Percentiles rank a stretch among this genome's conserved stretches.
These are phyloP conservation scores for Phrynocephalus guinanensis DNA, from an alignment of 2,797 vertebrate species.

Conservation along the genomic window DNA sequence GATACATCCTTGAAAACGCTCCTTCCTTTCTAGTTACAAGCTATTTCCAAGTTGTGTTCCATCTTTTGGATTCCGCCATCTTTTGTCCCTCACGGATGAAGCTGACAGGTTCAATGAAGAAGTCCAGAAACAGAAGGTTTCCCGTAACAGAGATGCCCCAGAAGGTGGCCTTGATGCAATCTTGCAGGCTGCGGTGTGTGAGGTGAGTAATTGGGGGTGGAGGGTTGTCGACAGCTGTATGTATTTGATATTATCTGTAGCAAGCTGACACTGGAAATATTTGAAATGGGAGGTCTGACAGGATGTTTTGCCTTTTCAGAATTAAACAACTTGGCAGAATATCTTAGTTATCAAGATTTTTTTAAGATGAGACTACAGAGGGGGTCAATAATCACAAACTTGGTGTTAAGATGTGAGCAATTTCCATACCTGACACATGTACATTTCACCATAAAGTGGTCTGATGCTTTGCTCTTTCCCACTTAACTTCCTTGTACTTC, in stretches of 20 bases:
- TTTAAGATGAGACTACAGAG: background rate
- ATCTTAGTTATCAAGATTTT: background rate
- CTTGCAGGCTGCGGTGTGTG: slow-evolving; percentile 94
- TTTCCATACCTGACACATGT: background rate
- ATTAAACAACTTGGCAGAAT: slow-evolving; percentile 14
- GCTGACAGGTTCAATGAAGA: slow-evolving; percentile 95
- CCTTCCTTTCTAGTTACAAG: slow-evolving; percentile 86
- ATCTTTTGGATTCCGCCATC: slow-evolving; percentile 95
- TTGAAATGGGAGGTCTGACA: background rate
- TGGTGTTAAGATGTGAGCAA: background rate
- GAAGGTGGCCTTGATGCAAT: slow-evolving; percentile 97
- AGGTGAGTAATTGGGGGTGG: slow-evolving; percentile 79
- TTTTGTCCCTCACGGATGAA: slow-evolving; percentile 93
- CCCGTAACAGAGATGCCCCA: slow-evolving; percentile 94
- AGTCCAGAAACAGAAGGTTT: slow-evolving; percentile 95
- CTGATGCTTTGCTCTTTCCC: background rate
- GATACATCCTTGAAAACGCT: background rate
- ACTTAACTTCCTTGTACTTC: background rate
- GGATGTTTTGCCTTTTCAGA: background rate
- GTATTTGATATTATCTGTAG: background rate
- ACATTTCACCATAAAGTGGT: background rate
- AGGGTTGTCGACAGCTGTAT: background rate
- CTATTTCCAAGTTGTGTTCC: slow-evolving; percentile 92
- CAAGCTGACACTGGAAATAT: background rate
- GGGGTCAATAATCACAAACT: no score